phyloP scores from a whole-genome alignment of 2,113 vertebrate genomes.

The Archilochus colubris region DNA sequence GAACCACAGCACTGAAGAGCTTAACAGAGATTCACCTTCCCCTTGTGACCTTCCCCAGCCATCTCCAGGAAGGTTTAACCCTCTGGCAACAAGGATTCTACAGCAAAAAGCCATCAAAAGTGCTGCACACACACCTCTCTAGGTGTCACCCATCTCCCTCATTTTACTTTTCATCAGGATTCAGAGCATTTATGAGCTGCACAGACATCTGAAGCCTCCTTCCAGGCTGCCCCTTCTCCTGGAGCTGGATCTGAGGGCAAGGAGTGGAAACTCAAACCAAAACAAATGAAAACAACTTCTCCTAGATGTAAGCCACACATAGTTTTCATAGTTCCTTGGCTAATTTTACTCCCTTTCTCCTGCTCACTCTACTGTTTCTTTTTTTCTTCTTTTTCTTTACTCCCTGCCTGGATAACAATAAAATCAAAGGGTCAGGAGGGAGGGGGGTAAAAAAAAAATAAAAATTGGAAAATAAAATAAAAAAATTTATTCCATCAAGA shows the following conservation, averaged over 20 bases:
- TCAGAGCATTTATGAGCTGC: neutral
- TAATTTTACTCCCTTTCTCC: neutral
- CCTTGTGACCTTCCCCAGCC: neutral
- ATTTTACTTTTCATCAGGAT: neutral
- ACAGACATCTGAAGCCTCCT: conserved; percentile 5
- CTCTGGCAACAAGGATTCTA: neutral
- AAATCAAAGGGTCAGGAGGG: neutral
- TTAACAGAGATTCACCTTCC: neutral
- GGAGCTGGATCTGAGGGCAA: conserved; percentile 22
- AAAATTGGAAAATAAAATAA: neutral
- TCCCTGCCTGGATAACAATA: neutral
- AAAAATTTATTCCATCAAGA: neutral
- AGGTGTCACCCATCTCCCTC: neutral
- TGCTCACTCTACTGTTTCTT: conserved; percentile 6
- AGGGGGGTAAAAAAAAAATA: neutral
- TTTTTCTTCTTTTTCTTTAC: neutral
- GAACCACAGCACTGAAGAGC: neutral
- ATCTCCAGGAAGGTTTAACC: neutral
- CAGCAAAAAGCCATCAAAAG: neutral
- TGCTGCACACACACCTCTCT: neutral
- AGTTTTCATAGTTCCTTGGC: conserved; percentile 26
- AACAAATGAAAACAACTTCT: conserved; percentile 52
- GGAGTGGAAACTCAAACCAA: conserved; percentile 41
- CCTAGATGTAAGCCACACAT: conserved; percentile 18
- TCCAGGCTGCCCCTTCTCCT: conserved; percentile 1